A percentile compares a stretch with the other conserved stretches of the same genome.
These are phyloP conservation scores for Maccullochella peelii DNA, from an alignment of 2,113 vertebrate species.

Conservation along the genomic window DNA sequence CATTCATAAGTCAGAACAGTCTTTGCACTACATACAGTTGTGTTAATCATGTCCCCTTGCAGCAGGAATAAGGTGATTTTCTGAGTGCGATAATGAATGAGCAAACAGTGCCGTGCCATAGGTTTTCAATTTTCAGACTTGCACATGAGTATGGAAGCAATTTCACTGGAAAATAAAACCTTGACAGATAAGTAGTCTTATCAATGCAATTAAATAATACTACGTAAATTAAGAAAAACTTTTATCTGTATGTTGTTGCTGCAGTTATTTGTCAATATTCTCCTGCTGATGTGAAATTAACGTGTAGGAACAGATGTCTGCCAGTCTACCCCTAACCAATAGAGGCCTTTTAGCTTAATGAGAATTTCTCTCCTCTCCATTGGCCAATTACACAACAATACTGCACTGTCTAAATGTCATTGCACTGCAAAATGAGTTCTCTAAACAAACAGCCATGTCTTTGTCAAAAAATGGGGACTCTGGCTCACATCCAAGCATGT, in stretches of 20 bases:
- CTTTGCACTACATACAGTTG: slow-evolving; percentile 43
- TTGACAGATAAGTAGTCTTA: not conserved
- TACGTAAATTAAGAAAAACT: not conserved
- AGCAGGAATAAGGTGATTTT: slow-evolving; percentile 66
- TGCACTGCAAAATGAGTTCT: slow-evolving; percentile 43
- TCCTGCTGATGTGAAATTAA: slow-evolving; percentile 2
- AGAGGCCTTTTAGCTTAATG: slow-evolving; percentile 25
- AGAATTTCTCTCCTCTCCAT: slow-evolving; percentile 12
- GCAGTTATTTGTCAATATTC: not conserved
- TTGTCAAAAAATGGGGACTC: slow-evolving; percentile 59
- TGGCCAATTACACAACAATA: slow-evolving; percentile 56
- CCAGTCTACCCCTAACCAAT: not conserved
- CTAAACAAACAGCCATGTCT: slow-evolving; percentile 63
- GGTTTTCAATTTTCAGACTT: not conserved
- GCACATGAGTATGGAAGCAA: slow-evolving; percentile 46
- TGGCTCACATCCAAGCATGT: slow-evolving; percentile 3
- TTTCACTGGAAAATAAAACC: slow-evolving; percentile 34
- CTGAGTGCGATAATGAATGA: slow-evolving; percentile 76
- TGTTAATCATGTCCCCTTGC: slow-evolving; percentile 77
- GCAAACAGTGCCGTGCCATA: slow-evolving; percentile 68
- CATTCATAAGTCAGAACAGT: not conserved
- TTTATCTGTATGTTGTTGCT: not conserved
- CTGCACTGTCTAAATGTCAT: slow-evolving; percentile 40
- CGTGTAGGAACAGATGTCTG: not conserved
- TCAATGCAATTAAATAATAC: not conserved